These are phyloP conservation scores for Lordiphosa andalusiaca DNA, from an alignment of 2,888 invertebrate genomes.

Conservation along the genomic window DNA sequence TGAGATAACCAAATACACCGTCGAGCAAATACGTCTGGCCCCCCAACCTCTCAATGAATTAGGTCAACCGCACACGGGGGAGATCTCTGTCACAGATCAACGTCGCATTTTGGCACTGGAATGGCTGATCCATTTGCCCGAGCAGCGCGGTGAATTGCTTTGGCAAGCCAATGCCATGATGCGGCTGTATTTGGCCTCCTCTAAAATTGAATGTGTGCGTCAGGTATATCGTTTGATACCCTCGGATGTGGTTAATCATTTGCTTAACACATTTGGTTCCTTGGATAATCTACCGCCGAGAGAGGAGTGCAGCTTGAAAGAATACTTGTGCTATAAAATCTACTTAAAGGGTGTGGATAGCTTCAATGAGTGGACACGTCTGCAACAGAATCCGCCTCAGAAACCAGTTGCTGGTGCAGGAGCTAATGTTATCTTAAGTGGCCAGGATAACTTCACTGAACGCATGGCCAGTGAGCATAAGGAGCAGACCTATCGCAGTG, in stretches of 20 bases:
- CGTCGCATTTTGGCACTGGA: slow-evolving; percentile 90
- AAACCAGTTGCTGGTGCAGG: slow-evolving; percentile 82
- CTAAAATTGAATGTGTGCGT: slow-evolving; percentile 91
- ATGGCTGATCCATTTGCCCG: slow-evolving; percentile 90
- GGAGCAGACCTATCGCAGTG: slow-evolving; percentile 88
- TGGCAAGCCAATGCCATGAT: slow-evolving; percentile 94
- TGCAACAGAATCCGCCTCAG: slow-evolving; percentile 89
- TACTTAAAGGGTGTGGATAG: slow-evolving; percentile 93
- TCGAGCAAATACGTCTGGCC: slow-evolving; percentile 85
- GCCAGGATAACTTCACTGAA: slow-evolving; percentile 86
- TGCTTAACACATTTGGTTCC: slow-evolving; percentile 81
- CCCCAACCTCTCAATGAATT: slow-evolving; percentile 65
- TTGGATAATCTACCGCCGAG: slow-evolving; percentile 81
- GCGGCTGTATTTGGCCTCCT: slow-evolving; percentile 89
- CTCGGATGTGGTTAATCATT: slow-evolving; percentile 83
- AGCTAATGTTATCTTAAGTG: slow-evolving; percentile 78
- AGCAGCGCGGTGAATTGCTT: slow-evolving; percentile 90
- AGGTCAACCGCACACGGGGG: slow-evolving; percentile 76
- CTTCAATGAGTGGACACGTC: slow-evolving; percentile 93
- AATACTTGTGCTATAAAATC: slow-evolving; percentile 92
- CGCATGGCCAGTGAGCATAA: slow-evolving; percentile 93
- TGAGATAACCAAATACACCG: slow-evolving; percentile 90
- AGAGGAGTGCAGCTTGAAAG: slow-evolving; percentile 83
- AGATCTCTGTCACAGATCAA: slow-evolving; percentile 85
- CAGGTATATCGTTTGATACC: slow-evolving; percentile 88